Evolutionary conservation across 2,113 vertebrate species (phyloP), one percentile per base, ranked within the genome.

Genomic region (Chiloscyllium plagiosum): DNA sequence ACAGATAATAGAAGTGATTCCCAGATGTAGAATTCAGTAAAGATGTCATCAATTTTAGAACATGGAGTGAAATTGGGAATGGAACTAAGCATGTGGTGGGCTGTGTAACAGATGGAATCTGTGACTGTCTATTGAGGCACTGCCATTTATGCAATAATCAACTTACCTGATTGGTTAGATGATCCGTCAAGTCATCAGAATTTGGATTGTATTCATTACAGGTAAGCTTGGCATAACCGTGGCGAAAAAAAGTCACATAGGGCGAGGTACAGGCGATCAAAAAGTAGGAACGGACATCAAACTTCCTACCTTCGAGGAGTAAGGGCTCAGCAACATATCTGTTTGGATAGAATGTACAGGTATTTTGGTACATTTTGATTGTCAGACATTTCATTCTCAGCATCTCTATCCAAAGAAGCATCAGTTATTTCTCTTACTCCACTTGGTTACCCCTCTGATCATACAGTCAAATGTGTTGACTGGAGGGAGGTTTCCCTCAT

Each of bases 131-230:
- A 33, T 12, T 33, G 2, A 78, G 33, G 90, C 33, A 24, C 2
- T 47, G 20, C 42, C 2, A 69, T 47, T 93, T 3, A 29, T 24
- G 24, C 66, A 42, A 50, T 1, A 52, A 26, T 95, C 37, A 37
- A 72, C 50, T 6, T 97, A 98, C 99, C 98, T 99, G 98, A 33
- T 98, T 99, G 97, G 98, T 99, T 96, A 99, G 96, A 94, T 98
- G 99, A 76, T 97, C 96, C 0, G 98, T 97, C 95, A 99, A 98
- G 96, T 98, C 98, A 1, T 97, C 97, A 50, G 99, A 98, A 22
- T 96, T 94, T 0, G 97, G 98, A 96, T 98, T 98, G 0, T 98
- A 99, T 42, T 96, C 96, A 96, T 97, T 97, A 37, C 98, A 98
- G 96, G 98, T 98, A 96, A 99, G 96, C 19, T 98, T 97, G 56